Conservation (phyloP, 1,140 invertebrate species). For the Diorhabda sublineata region DNA sequence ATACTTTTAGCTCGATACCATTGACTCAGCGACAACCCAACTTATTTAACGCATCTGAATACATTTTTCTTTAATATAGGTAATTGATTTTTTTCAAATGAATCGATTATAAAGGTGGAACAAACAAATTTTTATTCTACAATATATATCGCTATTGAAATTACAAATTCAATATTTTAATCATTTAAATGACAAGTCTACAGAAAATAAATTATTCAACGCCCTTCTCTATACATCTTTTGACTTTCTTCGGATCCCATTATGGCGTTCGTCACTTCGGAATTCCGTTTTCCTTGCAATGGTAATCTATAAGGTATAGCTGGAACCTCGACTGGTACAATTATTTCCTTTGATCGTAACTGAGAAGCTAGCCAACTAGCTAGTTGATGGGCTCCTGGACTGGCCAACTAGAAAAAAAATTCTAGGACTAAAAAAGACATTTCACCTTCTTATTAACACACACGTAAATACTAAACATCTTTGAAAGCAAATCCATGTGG, state of each 20-base stretch:
- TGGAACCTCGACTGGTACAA: constrained; percentile 31
- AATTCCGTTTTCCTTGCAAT: constrained; percentile 40
- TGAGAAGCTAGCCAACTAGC: constrained; percentile 39
- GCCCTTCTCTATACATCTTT: constrained; percentile 40
- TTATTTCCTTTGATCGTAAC: constrained; percentile 33
- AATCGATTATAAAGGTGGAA: too few relatives aligned
- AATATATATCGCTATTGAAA: too few relatives aligned
- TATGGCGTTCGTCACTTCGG: constrained; percentile 42
- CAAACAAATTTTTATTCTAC: too few relatives aligned
- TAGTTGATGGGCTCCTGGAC: constrained; percentile 40
- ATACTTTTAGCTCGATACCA: too few relatives aligned
- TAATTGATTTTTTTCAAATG: too few relatives aligned
- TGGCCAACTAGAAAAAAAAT: constrained; percentile 33
- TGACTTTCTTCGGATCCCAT: constrained; percentile 40
- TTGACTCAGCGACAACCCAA: too few relatives aligned
- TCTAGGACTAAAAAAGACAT: background rate
- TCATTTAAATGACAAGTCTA: background rate
- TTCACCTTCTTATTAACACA: background rate
- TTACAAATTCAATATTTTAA: background rate
- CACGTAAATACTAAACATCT: background rate
- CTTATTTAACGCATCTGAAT: too few relatives aligned
- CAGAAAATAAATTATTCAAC: constrained; percentile 7
- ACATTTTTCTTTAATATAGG: too few relatives aligned
- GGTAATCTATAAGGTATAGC: constrained; percentile 35
- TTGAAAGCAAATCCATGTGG: background rate